Percentiles rank a stretch among this genome's conserved stretches.
These are phyloP conservation scores for Willowsia nigromaculata DNA, from an alignment of 2,888 invertebrate genomes.

Conservation along the genomic window DNA sequence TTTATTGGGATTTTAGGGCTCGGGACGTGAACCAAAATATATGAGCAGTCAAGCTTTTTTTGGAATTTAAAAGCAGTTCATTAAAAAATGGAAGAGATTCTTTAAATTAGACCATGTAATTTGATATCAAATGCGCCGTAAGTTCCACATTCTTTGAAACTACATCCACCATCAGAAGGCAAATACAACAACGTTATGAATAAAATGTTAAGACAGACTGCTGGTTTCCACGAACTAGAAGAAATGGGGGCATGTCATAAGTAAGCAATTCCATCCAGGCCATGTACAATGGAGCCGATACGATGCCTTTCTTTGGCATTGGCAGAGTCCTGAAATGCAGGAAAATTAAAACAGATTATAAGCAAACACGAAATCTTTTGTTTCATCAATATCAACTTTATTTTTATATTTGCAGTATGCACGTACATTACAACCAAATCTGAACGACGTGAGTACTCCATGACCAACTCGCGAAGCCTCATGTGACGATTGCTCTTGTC, in stretches of 20 bases:
- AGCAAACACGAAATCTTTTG: too few relatives aligned
- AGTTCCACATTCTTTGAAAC: background rate
- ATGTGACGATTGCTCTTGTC: conserved; percentile 95
- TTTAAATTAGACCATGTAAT: background rate
- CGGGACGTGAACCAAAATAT: background rate
- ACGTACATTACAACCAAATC: conserved; percentile 94
- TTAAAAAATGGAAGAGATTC: conserved; percentile 11
- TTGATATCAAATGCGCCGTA: background rate
- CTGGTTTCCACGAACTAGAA: conserved; percentile 93
- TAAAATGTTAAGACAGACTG: conserved; percentile 94
- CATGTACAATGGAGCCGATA: conserved; percentile 96
- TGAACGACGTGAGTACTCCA: conserved; percentile 89
- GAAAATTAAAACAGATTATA: background rate
- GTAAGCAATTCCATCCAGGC: conserved; percentile 97
- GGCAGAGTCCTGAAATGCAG: conserved; percentile 88
- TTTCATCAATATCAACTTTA: background rate
- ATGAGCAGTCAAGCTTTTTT: too few relatives aligned
- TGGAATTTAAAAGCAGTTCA: background rate
- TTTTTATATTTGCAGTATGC: background rate
- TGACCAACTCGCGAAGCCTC: conserved; percentile 91
- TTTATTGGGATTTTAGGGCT: background rate
- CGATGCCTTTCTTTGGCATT: conserved; percentile 94
- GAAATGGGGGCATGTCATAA: conserved; percentile 90
- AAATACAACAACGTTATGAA: conserved; percentile 83
- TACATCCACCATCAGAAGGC: too few relatives aligned